A percentile compares a stretch with the other conserved stretches of the same genome.
These are phyloP conservation scores for Tauraco erythrolophus DNA, from an alignment of 2,113 vertebrate species.

Conservation along the genomic window DNA sequence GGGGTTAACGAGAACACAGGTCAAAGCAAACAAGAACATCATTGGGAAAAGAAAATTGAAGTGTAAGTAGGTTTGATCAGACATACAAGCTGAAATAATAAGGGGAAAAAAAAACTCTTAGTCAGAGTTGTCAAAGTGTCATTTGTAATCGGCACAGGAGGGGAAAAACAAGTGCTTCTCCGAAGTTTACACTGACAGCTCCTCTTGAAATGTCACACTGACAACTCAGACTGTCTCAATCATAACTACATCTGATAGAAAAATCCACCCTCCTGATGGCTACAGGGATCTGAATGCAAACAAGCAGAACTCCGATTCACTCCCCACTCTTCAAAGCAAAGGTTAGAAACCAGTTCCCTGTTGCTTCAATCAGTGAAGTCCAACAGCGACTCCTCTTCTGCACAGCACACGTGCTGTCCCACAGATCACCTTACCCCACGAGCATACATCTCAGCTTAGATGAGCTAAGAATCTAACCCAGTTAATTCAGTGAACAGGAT, in stretches of 20 bases:
- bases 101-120: not conserved
- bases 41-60: not conserved
- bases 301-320: not conserved
- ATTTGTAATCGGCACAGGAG: not conserved
- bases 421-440: not conserved
- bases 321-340: not conserved
- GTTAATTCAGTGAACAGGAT: not conserved
- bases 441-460: not conserved
- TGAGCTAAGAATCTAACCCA: not conserved
- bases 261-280: not conserved
- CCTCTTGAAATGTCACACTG: not conserved
- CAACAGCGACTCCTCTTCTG: rapidly evolving
- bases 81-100: not conserved
- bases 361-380: not conserved
- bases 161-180: not conserved
- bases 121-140: not conserved
- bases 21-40: not conserved
- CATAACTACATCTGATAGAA: not conserved
- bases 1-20: not conserved
- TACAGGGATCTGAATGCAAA: not conserved
- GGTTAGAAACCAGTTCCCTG: not conserved
- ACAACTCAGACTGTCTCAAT: not conserved
- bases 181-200: slow-evolving; percentile 10
- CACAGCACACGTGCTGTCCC: not conserved
- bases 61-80: not conserved